phyloP scores from a whole-genome alignment of 2,113 vertebrate genomes.

The Dicrurus megarhynchus region DNA sequence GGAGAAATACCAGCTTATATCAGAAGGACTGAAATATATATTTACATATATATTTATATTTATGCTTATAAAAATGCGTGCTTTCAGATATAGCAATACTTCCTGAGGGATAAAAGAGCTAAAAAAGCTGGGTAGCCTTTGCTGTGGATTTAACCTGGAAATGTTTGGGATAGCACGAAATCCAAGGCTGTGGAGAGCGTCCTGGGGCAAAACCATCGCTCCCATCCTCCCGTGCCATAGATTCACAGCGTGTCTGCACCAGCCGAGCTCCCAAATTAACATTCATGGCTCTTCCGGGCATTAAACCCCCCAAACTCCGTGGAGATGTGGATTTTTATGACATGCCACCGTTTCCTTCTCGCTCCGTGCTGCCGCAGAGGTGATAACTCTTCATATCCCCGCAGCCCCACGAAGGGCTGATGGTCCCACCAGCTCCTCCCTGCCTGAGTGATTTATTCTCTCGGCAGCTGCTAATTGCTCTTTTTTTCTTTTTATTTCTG shows the following conservation, averaged over 20 bases:
- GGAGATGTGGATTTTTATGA: neutral
- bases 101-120: neutral
- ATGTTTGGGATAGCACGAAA: neutral
- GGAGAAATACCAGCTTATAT: neutral
- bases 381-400: neutral
- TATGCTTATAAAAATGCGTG: neutral
- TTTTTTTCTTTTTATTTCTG: neutral
- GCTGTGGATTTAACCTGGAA: neutral
- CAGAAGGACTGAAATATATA: neutral
- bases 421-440: neutral
- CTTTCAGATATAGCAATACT: neutral
- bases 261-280: neutral
- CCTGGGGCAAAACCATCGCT: neutral
- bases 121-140: neutral
- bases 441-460: neutral
- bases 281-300: neutral
- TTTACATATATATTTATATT: neutral
- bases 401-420: neutral
- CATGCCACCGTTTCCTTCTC: rapidly evolving
- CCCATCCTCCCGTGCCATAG: too few relatives aligned
- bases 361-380: neutral
- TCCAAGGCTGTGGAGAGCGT: neutral
- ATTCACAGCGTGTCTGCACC: rapidly evolving
- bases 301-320: neutral
- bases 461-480: neutral